A percentile compares a stretch with the other conserved stretches of the same genome.
phyloP scores from a whole-genome alignment of 2,797 vertebrate genomes.

The Thamnophis elegans region DNA sequence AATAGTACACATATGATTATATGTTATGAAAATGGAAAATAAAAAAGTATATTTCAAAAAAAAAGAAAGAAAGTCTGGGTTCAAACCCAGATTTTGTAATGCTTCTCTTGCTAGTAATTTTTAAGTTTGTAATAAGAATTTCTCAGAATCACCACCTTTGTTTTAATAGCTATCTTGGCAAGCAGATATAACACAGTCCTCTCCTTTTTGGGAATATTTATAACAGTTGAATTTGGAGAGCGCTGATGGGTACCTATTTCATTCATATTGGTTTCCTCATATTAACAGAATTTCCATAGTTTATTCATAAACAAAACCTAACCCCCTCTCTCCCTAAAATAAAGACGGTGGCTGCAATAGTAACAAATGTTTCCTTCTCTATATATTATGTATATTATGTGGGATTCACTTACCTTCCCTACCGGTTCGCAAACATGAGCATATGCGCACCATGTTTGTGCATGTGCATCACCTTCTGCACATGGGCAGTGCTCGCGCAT shows the following conservation, averaged over 20 bases:
- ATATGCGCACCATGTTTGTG: no score
- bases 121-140: background rate
- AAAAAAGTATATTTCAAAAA: no score
- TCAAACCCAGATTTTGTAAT: background rate
- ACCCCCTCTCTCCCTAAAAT: background rate
- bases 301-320: background rate
- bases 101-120: background rate
- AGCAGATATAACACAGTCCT: background rate
- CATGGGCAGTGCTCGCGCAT: no score
- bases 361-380: background rate
- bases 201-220: background rate
- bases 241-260: background rate
- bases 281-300: background rate
- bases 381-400: background rate
- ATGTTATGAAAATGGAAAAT: no score
- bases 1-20: no score
- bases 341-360: background rate
- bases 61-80: no score
- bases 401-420: no score
- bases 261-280: background rate
- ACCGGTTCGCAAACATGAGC: no score
- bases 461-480: no score
- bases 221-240: background rate
- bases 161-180: background rate
- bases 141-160: background rate